These are phyloP conservation scores for Celastrina argiolus DNA, from an alignment of 2,888 invertebrate genomes.

Conservation along the genomic window DNA sequence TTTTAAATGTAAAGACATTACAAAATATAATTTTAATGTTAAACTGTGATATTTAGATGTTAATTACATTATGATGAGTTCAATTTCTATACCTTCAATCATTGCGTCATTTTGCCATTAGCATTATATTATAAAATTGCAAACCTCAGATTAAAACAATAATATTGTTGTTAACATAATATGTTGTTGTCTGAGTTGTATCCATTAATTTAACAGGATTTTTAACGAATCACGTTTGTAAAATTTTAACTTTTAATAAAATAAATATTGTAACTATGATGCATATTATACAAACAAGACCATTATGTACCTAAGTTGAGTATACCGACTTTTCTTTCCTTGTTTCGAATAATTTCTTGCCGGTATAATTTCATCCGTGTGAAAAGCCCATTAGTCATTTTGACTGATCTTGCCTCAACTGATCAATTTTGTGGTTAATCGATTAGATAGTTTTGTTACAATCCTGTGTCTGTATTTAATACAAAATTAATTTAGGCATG, in stretches of 20 bases:
- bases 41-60: slow-evolving; percentile 74
- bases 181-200: too few relatives aligned
- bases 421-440: neutral
- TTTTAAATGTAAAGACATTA: slow-evolving; percentile 52
- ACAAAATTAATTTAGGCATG: slow-evolving; percentile 16
- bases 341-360: slow-evolving; percentile 14
- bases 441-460: neutral
- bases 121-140: too few relatives aligned
- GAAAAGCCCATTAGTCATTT: neutral
- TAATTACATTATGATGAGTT: slow-evolving; percentile 42
- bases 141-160: too few relatives aligned
- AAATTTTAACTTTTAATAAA: too few relatives aligned
- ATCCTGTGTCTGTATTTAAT: slow-evolving; percentile 14
- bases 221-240: too few relatives aligned
- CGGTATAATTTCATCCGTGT: neutral
- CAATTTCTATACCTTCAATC: slow-evolving; percentile 23
- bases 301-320: neutral
- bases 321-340: too few relatives aligned
- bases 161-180: too few relatives aligned
- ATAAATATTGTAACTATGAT: too few relatives aligned
- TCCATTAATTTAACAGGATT: too few relatives aligned
- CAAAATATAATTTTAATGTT: slow-evolving; percentile 67
- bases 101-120: slow-evolving; percentile 15
- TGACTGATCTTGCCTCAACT: slow-evolving; percentile 7
- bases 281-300: neutral